phyloP scores from a whole-genome alignment of 2,888 invertebrate genomes.

The Morpho helenor region DNA sequence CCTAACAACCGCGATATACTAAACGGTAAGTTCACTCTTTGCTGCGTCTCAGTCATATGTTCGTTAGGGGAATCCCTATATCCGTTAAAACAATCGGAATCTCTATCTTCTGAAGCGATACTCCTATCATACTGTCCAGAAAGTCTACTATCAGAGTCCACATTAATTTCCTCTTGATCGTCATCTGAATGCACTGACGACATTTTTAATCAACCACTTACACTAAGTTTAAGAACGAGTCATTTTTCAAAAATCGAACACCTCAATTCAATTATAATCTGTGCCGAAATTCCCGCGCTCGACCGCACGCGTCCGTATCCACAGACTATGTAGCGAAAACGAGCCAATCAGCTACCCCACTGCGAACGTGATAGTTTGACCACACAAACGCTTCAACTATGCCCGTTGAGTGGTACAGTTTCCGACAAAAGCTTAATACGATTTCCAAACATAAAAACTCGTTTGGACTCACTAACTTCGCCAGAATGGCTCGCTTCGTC shows the following conservation, averaged over 20 bases:
- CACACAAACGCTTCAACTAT: slow-evolving; percentile 75
- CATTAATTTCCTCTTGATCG: slow-evolving; percentile 84
- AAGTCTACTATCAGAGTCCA: slow-evolving; percentile 81
- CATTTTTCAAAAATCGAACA: slow-evolving; percentile 33
- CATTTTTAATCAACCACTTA: slow-evolving; percentile 57
- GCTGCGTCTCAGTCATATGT: slow-evolving; percentile 74
- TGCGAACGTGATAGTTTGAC: slow-evolving; percentile 73
- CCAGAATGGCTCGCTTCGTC: slow-evolving; percentile 67
- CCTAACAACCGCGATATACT: slow-evolving; percentile 90
- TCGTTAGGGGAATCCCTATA: slow-evolving; percentile 70
- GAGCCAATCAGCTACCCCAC: slow-evolving; percentile 66
- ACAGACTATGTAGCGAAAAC: slow-evolving; percentile 62
- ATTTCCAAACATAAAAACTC: slow-evolving; percentile 79
- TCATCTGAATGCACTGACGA: slow-evolving; percentile 80
- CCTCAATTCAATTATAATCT: slow-evolving; percentile 17
- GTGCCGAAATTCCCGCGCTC: slow-evolving; percentile 46
- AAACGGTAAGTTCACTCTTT: slow-evolving; percentile 83
- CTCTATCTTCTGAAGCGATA: slow-evolving; percentile 75
- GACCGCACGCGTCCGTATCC: slow-evolving; percentile 65
- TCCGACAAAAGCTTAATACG: slow-evolving; percentile 79
- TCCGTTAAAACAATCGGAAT: slow-evolving; percentile 76
- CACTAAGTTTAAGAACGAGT: slow-evolving; percentile 42
- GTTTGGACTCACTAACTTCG: slow-evolving; percentile 76
- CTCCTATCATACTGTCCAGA: slow-evolving; percentile 75
- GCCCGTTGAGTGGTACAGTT: slow-evolving; percentile 77